Percentiles rank a stretch among this genome's conserved stretches.
Conservation (phyloP, 2,888 invertebrate genomes). For the Steinernema carpocapsae region DNA sequence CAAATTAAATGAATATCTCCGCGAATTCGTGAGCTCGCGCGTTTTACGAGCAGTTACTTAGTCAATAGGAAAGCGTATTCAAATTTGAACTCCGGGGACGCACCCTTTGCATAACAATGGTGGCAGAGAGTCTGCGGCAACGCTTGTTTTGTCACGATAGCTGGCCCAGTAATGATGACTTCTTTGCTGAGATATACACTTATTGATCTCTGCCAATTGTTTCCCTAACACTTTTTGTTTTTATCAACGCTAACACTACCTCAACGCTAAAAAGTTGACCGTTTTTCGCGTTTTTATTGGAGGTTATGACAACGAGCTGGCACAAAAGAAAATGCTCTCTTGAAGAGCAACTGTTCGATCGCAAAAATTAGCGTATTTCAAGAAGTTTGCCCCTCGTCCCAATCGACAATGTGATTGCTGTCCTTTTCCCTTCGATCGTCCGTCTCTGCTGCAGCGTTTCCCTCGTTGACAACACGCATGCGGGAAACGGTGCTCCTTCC, state of each 20-base stretch:
- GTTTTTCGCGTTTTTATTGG: too few species aligned
- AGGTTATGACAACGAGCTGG: neutral
- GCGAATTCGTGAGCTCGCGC: constrained; percentile 23
- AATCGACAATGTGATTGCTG: neutral
- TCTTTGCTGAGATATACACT: neutral
- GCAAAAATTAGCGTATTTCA: constrained; percentile 30
- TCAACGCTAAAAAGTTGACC: neutral
- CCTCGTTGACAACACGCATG: neutral
- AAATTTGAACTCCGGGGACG: constrained; percentile 29
- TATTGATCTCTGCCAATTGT: constrained; percentile 1
- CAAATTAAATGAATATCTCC: constrained; percentile 29
- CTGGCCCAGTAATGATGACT: neutral
- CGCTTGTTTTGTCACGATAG: constrained; percentile 6
- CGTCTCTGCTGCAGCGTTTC: neutral
- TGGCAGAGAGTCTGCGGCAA: neutral
- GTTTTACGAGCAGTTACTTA: constrained; percentile 32
- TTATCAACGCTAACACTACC: neutral
- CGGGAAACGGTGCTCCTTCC: neutral
- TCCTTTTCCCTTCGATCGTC: neutral
- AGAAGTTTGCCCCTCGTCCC: neutral
- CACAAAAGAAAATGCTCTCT: neutral
- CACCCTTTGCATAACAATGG: constrained; percentile 29
- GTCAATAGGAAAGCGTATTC: constrained; percentile 23
- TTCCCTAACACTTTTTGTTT: neutral
- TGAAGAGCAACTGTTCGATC: constrained; percentile 25